Base-by-base conservation (phyloP, 2,888 invertebrate species). In the Pycnomerus fuliginosus region DNA sequence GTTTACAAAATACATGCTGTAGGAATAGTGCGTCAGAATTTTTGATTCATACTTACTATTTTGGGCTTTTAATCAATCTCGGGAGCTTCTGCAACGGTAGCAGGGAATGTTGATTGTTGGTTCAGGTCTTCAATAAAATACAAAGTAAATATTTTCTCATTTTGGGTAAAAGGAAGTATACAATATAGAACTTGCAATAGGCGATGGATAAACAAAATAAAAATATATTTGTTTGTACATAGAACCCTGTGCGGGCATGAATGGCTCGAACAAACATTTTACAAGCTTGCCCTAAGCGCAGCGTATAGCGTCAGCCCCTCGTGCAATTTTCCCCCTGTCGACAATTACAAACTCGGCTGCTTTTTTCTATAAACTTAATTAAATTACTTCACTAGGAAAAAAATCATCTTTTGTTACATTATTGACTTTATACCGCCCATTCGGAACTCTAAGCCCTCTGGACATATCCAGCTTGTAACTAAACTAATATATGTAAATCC, bases 401-500 rank as follows among this genome's bases (percentile, higher is more conserved):
- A 13, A 12, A 25, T 32, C 12, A 20, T 32, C 20, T 11, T 29
- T 22, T 34, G 33, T n/a, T 11, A 14, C 27, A n/a, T n/a, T n/a
- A n/a, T n/a, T n/a, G n/a, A n/a, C n/a, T n/a, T n/a, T n/a, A n/a
- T n/a, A n/a, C n/a, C n/a, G n/a, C n/a, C n/a, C n/a, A n/a, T n/a
- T 33, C 23, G 12, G 32, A 17, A 27, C 33, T 23, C 7, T 28
- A 23, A 20, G 12, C 24, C 8, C 12, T 10, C 25, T 23, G 23
- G 20, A 30, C 31, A 32, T 44, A n/a, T n/a, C n/a, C n/a, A n/a
- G n/a, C 27, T 32, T 22, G 32, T 17, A 16, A 10, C 16, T 8
- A n/a, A 30, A 42, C 27, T 44, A 58, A 56, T 52, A 48, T 56
- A 60, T 61, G 62, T 53, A 60, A 61, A 61, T 58, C 54, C 42